Evolutionary conservation across 2,888 invertebrate species (phyloP), one percentile per base, ranked within the genome.

Genomic region (Serripes groenlandicus): DNA sequence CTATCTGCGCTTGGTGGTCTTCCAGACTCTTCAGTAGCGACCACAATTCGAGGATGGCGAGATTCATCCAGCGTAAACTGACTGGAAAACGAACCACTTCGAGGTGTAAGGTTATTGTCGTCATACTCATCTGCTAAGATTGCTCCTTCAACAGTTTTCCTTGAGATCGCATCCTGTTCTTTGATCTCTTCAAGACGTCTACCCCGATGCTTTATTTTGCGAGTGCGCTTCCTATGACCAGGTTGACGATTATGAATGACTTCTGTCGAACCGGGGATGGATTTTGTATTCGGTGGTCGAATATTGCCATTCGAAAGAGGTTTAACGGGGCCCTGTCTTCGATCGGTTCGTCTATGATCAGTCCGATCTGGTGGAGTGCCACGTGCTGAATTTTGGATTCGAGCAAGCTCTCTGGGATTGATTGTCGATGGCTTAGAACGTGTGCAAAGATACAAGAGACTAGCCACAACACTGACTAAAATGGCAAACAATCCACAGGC

Each of bases 381-480:
- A 5, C 87, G 75, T 28, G 82, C 78, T 32, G 80, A 58, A 60
- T 54, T 75, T 4, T 87, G 83, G 66, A 88, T 81, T 28, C 78
- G 75, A 35, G 78, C 66, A 3, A 89, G 60, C n/a, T 86, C 80
- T 58, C 85, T 75, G 1, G 88, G 88, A 60, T 79, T 78, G 7
- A 88, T 80, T 5, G 74, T 28, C 18, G 81, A 32, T 26, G 79
- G 62, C 30, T 81, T 81, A 18, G 81, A 75, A 60, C 85, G 81
- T 68, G 60, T 73, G 86, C 91, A 80, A 70, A 91, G 88, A 81
- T 90, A 92, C 56, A 91, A 78, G 21, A 85, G 77, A 78, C 91
- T 91, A 30, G 91, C 90, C 2, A 91, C 62, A 4, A 90, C 89
- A 71, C 92, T 91, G n/a, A 92, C 79, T 3, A 88, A 71, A 62